Percentiles rank a stretch among this genome's conserved stretches.
Evolutionary conservation across 1,140 invertebrate species (phyloP).

Genomic region (Drosophila burlai): DNA sequence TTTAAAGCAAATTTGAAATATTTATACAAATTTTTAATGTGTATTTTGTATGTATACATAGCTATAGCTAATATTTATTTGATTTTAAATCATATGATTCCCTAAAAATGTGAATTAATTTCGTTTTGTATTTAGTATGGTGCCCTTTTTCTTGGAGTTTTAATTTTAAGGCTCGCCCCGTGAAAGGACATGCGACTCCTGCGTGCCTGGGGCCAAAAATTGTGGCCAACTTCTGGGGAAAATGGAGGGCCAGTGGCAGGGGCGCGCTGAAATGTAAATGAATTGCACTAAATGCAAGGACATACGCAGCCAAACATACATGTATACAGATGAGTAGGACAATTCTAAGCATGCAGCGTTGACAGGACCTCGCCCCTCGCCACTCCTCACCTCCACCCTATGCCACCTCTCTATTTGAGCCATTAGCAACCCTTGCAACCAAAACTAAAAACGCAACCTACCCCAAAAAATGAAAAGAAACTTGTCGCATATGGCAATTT

Average conservation of each 20-base stretch:
- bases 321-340: conserved; percentile 41
- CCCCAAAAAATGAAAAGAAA: conserved; percentile 69
- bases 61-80: too few relatives aligned
- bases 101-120: not conserved
- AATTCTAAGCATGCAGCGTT: conserved; percentile 57
- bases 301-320: conserved; percentile 67
- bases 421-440: conserved; percentile 67
- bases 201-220: conserved; percentile 41
- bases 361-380: conserved; percentile 44
- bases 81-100: not conserved
- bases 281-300: conserved; percentile 81
- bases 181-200: conserved; percentile 71
- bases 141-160: conserved; percentile 27
- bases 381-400: not conserved
- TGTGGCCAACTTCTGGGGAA: conserved; percentile 35
- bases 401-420: conserved; percentile 5
- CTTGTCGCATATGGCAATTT: conserved; percentile 75
- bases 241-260: conserved; percentile 12
- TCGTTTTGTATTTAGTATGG: not conserved
- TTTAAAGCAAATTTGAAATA: not conserved
- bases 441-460: conserved; percentile 69
- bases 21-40: not conserved
- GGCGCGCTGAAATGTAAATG: conserved; percentile 79
- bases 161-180: conserved; percentile 56
- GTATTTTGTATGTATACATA: too few relatives aligned